phyloP scores from a whole-genome alignment of 35 echinoderm and acorn worm species.

The Strongylocentrotus purpuratus region DNA sequence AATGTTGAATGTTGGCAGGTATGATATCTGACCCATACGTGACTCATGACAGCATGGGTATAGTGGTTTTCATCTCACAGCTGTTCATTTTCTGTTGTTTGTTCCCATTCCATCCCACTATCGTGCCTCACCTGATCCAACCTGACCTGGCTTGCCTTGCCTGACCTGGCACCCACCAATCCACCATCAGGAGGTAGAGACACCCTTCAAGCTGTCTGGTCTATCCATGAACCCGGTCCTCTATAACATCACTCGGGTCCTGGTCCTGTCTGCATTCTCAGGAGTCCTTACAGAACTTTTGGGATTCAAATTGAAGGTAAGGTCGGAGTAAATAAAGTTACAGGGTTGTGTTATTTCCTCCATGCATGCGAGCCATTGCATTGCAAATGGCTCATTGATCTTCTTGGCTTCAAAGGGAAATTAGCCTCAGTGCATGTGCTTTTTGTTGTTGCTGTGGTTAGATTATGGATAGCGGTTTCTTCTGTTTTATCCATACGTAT shows the following conservation, averaged over 20 bases:
- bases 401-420: not conserved
- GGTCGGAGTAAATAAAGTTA: not conserved
- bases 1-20: too few relatives aligned
- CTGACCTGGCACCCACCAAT: not conserved
- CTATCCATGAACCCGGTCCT: constrained; percentile 94
- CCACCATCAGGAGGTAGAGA: constrained; percentile 84
- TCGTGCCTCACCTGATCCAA: not conserved
- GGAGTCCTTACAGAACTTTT: constrained; percentile 93
- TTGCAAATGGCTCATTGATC: not conserved
- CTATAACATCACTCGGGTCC: constrained; percentile 95
- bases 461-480: too few relatives aligned
- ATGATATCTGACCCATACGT: not conserved
- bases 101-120: not conserved
- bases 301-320: constrained; percentile 98
- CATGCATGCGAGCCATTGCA: not conserved
- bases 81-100: not conserved
- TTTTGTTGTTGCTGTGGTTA: too few relatives aligned
- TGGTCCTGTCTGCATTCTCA: constrained; percentile 96
- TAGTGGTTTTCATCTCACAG: not conserved
- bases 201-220: constrained; percentile 96
- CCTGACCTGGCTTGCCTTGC: not conserved
- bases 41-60: not conserved
- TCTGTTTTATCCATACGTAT: too few relatives aligned
- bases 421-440: too few relatives aligned
- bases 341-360: not conserved